phyloP scores from a whole-genome alignment of 2,113 vertebrate species.

The Phylloscopus whistleri region DNA sequence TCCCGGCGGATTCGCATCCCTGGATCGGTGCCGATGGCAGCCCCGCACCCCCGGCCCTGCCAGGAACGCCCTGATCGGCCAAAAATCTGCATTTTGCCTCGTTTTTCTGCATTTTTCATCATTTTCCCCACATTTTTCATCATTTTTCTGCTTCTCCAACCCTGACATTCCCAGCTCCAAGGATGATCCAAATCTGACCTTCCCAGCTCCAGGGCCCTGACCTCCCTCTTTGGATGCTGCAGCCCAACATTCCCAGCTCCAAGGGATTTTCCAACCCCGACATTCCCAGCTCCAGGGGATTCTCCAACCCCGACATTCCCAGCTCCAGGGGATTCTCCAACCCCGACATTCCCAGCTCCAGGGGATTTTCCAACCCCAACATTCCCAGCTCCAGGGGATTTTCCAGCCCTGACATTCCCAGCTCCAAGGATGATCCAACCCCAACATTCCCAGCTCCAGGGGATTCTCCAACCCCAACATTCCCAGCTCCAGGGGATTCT shows the following conservation, averaged over 20 bases:
- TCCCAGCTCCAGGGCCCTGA: no score
- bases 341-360: neutral
- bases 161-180: neutral
- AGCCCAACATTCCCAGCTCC: no score
- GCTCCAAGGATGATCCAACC: neutral
- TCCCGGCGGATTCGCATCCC: neutral
- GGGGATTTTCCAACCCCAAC: neutral
- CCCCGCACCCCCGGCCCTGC: neutral
- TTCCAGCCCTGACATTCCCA: no score
- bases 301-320: neutral
- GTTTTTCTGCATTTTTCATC: no score
- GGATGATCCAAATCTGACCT: neutral
- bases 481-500: neutral
- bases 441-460: fast-evolving
- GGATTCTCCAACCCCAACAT: neutral
- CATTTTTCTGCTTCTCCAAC: no score
- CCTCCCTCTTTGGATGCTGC: no score
- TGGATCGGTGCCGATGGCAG: fast-evolving
- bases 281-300: neutral
- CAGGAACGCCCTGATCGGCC: neutral
- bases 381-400: neutral
- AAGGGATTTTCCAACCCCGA: no score
- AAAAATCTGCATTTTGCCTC: fast-evolving
- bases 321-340: neutral
- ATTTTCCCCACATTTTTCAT: no score